Evolutionary conservation across 2,113 vertebrate species (phyloP), one percentile per base, ranked within the genome.

Genomic region (Lasiurus borealis): DNA sequence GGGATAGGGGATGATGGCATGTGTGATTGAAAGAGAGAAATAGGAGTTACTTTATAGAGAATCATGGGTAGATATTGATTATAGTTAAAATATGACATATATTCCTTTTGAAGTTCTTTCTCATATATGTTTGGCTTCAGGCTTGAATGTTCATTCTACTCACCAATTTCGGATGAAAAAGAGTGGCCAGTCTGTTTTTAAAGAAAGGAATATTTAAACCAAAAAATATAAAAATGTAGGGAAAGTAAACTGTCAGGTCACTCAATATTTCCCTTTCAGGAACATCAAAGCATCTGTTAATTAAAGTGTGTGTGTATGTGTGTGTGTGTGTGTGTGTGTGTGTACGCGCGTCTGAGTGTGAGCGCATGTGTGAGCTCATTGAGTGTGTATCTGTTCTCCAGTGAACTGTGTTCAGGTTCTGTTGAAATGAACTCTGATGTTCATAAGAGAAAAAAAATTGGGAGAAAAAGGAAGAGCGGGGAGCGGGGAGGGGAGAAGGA

Each of bases 191-290:
- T 66, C 13, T 84, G 16, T 31, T 69, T 85, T 93, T 66, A 3
- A 29, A 71, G 52, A 83, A 40, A 64, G 21, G 52, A 82, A 73
- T 57, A 88, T 88, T 93, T 92, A 95, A 83, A 73, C 73, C 50
- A 84, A 77, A 54, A 64, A 83, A 40, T 62, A 9, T 54, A 57
- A 40, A 82, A 91, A 84, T 44, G 44, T 86, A 52, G 46, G 71
- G 87, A 87, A 18, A 93, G 15, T 48, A 82, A 91, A 13, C 29
- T 40, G 59, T 8, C 23, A 71, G 23, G 6, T 29, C 9, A 50
- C 12, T 46, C 34, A 48, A 25, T 16, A 75, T 81, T 82, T 59
- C n/a, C 31, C 23, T 75, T 87, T 46, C 29, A 48, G n/a, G 36
- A 90, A 23, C 4, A 64, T 73, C 83, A 80, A 62, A 44, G 13